These are phyloP conservation scores for Danaus plexippus DNA, from an alignment of 1,140 invertebrate genomes.

Conservation along the genomic window DNA sequence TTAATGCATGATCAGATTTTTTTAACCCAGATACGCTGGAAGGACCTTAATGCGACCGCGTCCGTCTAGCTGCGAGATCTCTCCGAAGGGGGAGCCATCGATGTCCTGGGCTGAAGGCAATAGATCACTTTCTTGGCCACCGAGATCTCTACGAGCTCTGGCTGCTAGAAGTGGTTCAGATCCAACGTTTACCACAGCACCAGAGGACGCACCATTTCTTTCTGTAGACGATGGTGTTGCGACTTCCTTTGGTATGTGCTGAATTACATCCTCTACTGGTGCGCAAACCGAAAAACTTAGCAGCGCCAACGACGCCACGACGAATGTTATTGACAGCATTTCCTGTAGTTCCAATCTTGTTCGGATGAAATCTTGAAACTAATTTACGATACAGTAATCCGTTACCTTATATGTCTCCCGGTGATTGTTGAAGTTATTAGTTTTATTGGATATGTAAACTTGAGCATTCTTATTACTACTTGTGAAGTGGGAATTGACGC, in stretches of 20 bases:
- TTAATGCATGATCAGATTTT: neutral
- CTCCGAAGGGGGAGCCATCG: conserved; percentile 48
- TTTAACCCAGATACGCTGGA: conserved; percentile 53
- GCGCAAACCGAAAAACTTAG: conserved; percentile 51
- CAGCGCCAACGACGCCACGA: conserved; percentile 56
- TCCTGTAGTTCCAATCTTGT: conserved; percentile 57
- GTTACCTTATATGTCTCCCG: conserved; percentile 35
- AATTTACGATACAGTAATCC: conserved; percentile 14
- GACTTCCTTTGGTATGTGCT: conserved; percentile 50
- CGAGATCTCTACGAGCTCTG: conserved; percentile 39
- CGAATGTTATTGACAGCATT: conserved; percentile 57
- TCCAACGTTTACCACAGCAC: conserved; percentile 51
- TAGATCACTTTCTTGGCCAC: conserved; percentile 52
- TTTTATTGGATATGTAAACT: conserved; percentile 42
- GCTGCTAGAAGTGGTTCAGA: conserved; percentile 27
- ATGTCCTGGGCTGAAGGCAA: conserved; percentile 45
- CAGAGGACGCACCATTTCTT: conserved; percentile 51
- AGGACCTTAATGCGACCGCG: conserved; percentile 55
- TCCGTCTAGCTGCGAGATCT: conserved; percentile 38
- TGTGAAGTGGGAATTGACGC: conserved; percentile 44
- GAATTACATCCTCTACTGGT: conserved; percentile 49
- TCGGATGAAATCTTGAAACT: conserved; percentile 20
- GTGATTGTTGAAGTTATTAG: conserved; percentile 49
- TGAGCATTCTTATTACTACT: conserved; percentile 36
- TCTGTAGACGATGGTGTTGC: conserved; percentile 61